Evolutionary conservation across 2,113 vertebrate genomes (phyloP), one percentile per base, ranked within the genome.

Genomic region (Brevimyrus niger): DNA sequence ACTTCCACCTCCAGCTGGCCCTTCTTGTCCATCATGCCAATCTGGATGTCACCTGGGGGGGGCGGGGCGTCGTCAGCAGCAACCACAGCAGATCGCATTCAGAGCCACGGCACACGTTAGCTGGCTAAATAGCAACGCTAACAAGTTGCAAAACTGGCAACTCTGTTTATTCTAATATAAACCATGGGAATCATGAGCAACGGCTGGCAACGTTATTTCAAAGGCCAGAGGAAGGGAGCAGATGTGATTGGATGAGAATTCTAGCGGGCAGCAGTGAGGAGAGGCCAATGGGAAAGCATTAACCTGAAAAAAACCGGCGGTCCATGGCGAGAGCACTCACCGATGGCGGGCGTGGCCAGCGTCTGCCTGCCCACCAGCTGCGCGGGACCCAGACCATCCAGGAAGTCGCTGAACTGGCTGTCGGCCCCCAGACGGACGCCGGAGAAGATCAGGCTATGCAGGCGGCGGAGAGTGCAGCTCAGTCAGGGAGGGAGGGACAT

Each of bases 21-120:
- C 92, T 99, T 99, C 93, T 99, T 99, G 93, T 99, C 98, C 91
- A 99, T 97, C 98, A 99, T 99, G 89, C 98, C 98, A 27, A 99
- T 99, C 92, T 99, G 98, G 92, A 99, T 99, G 92, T 99, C 98
- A 90, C 98, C 98, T 99, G 92, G 55, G 91, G 91, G 50, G 88
- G 46, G n/a, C 1, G 17, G 51, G 23, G 17, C 50, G 38, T 38
- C 5, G 35, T 76, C 69, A 76, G 69, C 11, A 35, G 69, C 13
- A 19, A 35, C 15, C 35, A 11, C 31, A 9, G 13, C 13, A 19
- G 69, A 38, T 42, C 31, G 17, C 73, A 6, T 80, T 35, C 73
- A 38, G 4, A 87, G n/a, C 10, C 48, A 6, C n/a, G 17, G 5
- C 48, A 35, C 31, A 86, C 0, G 15, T 50, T 31, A 48, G 11